phyloP scores from a whole-genome alignment of 2,888 invertebrate species.

The Formica aserva region DNA sequence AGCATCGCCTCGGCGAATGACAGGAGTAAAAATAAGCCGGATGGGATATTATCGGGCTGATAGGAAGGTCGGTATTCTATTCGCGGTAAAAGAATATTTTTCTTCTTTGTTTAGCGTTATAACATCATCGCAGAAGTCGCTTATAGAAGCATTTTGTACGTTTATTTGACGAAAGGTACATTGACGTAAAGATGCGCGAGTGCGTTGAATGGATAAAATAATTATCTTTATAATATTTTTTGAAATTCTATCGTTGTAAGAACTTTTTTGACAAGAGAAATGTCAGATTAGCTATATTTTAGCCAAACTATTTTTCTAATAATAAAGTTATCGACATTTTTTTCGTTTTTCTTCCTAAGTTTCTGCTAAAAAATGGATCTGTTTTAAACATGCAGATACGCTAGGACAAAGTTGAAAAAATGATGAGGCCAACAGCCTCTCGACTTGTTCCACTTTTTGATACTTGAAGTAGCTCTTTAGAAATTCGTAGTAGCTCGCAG shows the following conservation, averaged over 20 bases:
- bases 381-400: neutral
- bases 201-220: neutral
- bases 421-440: neutral
- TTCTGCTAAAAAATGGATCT: neutral
- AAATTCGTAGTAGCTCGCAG: constrained; percentile 40
- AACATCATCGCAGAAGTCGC: neutral
- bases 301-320: neutral
- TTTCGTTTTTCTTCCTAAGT: neutral
- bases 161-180: neutral
- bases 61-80: constrained; percentile 53
- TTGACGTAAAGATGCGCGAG: neutral
- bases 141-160: neutral
- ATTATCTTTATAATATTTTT: neutral
- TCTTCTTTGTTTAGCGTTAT: neutral
- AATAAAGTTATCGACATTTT: neutral
- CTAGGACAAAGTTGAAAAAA: neutral
- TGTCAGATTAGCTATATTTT: neutral
- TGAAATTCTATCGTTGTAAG: neutral
- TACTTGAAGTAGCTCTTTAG: constrained; percentile 30
- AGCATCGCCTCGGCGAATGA: constrained; percentile 35
- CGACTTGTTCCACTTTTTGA: constrained; percentile 23
- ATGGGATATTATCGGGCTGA: constrained; percentile 71
- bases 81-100: neutral
- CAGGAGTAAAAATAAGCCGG: constrained; percentile 77
- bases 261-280: neutral